Evolutionary conservation across 2,888 invertebrate species (phyloP), one percentile per base, ranked within the genome.

Genomic region (Pterobdella sp.): DNA sequence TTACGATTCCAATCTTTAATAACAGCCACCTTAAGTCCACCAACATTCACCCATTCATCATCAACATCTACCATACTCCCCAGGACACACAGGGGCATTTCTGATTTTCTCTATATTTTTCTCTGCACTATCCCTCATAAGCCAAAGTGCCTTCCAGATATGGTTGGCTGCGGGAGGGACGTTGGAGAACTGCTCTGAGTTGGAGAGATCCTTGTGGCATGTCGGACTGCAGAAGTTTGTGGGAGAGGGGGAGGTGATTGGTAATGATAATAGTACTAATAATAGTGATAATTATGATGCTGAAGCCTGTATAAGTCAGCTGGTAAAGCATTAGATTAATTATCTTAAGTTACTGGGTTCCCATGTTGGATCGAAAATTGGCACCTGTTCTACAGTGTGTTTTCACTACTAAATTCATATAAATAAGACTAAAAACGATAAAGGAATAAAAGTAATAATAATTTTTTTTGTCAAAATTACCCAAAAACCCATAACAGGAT

Each of bases 161-260:
- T 71, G 35, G 3, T n/a, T 60, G 0, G 63, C 26, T 10, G 63
- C 36, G 22, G 3, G 18, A 1, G 36, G 56, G 26, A 18, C 4
- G n/a, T 29, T 71, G 63, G 14, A n/a, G 22, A 34, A 32, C 3
- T 71, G 77, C 72, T 76, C 77, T 18, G n/a, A 26, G n/a, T 36
- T 73, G n/a, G 78, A 78, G 66, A 69, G 35, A 14, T 36, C 70
- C 4, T 66, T 78, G 34, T 71, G 78, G n/a, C 78, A 77, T 49
- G 14, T 78, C 36, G 78, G 78, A 31, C 65, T 78, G 18, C 78
- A 78, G 64, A 76, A 73, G 77, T 77, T 36, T 49, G 52, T 31
- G n/a, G 14, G 36, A 14, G 32, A 18, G 26, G n/a, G n/a, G n/a
- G n/a, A n/a, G n/a, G n/a, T n/a, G n/a, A n/a, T n/a, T n/a, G n/a